A percentile compares a stretch with the other conserved stretches of the same genome.
These are phyloP conservation scores for Heliconius ethilla DNA, from an alignment of 2,888 invertebrate species.

Conservation along the genomic window DNA sequence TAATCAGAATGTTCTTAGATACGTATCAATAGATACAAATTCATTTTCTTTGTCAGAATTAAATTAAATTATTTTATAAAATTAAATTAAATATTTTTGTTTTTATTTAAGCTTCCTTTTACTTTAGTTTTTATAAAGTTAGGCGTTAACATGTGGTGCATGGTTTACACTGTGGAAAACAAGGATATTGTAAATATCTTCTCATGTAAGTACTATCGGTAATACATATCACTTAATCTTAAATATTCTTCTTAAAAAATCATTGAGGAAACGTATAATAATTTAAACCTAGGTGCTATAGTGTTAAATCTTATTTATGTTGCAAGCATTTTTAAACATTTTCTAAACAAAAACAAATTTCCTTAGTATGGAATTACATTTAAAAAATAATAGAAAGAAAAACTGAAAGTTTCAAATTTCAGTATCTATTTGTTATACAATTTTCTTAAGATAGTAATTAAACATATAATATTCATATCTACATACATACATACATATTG, in stretches of 20 bases:
- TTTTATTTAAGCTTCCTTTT: background rate
- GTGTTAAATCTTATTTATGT: no score
- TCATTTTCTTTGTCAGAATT: background rate
- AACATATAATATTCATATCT: background rate
- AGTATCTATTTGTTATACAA: background rate
- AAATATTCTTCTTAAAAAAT: background rate
- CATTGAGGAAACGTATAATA: background rate
- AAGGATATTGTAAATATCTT: background rate
- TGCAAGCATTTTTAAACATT: no score
- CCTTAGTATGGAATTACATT: no score
- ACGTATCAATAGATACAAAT: background rate
- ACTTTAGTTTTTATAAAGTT: background rate
- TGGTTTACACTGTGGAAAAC: background rate
- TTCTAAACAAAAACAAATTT: no score
- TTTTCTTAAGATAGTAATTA: background rate
- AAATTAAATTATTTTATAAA: background rate
- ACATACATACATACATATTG: background rate
- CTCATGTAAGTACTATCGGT: background rate
- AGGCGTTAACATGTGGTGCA: background rate
- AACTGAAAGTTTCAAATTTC: background rate
- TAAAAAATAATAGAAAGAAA: no score
- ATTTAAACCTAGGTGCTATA: no score
- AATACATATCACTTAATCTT: background rate
- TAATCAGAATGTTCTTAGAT: slow-evolving; percentile 6
- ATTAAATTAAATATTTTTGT: background rate